Percentiles rank a stretch among this genome's conserved stretches.
These are phyloP conservation scores for Acropternis orthonyx DNA, from an alignment of 2,797 vertebrate species.

Conservation along the genomic window DNA sequence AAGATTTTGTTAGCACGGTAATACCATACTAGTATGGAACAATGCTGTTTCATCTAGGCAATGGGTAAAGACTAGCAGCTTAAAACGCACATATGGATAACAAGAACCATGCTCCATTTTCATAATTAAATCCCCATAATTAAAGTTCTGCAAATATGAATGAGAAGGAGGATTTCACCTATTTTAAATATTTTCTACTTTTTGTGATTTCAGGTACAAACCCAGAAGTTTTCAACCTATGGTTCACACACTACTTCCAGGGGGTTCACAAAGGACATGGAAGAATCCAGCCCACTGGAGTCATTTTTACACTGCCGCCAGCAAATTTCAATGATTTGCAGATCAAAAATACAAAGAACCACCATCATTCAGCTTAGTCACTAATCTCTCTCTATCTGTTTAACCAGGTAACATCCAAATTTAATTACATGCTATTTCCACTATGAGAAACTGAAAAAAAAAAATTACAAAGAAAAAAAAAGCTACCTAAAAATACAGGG, in stretches of 20 bases:
- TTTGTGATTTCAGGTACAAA: background rate
- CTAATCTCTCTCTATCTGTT: background rate
- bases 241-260: background rate
- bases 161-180: background rate
- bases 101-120: background rate
- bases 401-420: background rate
- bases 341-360: background rate
- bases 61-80: background rate
- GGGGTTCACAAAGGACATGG: accelerated
- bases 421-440: background rate
- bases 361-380: background rate
- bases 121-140: background rate
- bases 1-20: background rate
- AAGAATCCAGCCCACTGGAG: background rate
- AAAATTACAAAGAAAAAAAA: background rate
- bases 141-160: background rate
- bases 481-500: background rate
- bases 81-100: background rate
- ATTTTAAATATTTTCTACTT: background rate
- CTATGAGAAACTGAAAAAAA: accelerated
- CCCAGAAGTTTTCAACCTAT: background rate
- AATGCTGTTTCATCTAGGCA: background rate
- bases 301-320: background rate
- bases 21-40: background rate
- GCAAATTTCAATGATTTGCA: background rate